phyloP scores from a whole-genome alignment of 2,888 invertebrate genomes.

The Leucozona laternaria region DNA sequence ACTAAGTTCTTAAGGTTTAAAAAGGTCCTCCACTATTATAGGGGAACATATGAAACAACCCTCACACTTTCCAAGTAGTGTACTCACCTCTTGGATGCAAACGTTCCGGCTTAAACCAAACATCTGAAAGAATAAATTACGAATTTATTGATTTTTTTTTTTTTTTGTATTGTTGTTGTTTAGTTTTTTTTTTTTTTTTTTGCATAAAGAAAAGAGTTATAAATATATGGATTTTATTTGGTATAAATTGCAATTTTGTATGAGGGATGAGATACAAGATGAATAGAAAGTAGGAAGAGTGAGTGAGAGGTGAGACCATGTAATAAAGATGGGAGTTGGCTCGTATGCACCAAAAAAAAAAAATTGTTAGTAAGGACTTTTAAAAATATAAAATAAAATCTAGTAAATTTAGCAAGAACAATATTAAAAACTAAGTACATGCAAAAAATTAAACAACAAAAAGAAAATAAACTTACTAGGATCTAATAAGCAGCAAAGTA shows the following conservation, averaged over 20 bases:
- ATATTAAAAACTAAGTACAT: constrained; percentile 35
- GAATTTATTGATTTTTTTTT: constrained; percentile 81
- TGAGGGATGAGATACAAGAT: constrained; percentile 77
- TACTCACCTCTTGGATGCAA: constrained; percentile 95
- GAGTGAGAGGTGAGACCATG: constrained; percentile 44
- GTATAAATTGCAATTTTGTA: constrained; percentile 75
- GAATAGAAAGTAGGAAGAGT: constrained; percentile 15
- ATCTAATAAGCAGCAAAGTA: constrained; percentile 83
- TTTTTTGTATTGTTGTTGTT: constrained; percentile 48
- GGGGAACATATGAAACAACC: not conserved
- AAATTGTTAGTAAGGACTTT: not conserved
- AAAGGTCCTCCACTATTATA: not conserved
- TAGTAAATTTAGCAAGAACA: not conserved
- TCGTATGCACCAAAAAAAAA: constrained; percentile 25
- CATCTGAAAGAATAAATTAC: constrained; percentile 89
- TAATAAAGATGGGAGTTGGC: constrained; percentile 56
- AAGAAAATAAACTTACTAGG: constrained; percentile 81
- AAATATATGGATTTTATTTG: constrained; percentile 28
- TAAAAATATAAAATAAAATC: not conserved
- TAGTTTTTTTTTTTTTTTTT: constrained; percentile 17
- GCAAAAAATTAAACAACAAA: constrained; percentile 43
- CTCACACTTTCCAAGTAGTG: constrained; percentile 12
- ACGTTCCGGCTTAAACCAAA: constrained; percentile 96
- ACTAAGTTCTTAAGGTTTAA: constrained; percentile 13
- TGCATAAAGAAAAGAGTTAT: constrained; percentile 10